These are phyloP conservation scores for Trachurus trachurus DNA, from an alignment of 2,797 vertebrate genomes.

Conservation along the genomic window DNA sequence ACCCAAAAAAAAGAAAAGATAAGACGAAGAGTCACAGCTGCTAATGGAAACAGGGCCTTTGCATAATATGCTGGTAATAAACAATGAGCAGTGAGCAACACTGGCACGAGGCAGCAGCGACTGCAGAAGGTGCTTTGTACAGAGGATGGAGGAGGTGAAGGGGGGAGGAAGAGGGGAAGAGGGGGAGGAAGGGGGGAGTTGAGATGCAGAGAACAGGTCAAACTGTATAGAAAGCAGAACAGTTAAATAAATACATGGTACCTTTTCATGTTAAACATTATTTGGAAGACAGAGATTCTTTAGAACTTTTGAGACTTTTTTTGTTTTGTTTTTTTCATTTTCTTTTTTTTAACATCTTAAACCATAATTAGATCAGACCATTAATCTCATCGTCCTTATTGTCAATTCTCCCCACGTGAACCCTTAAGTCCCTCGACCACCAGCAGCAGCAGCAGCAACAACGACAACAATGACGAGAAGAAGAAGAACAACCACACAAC, in stretches of 20 bases:
- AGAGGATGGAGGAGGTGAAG: slow-evolving; percentile 28
- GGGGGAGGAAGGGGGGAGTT: not conserved
- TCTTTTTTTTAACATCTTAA: slow-evolving; percentile 80
- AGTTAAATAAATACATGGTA: slow-evolving; percentile 81
- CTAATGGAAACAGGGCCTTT: slow-evolving; percentile 57
- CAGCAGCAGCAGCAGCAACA: not conserved
- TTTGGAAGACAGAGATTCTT: slow-evolving; percentile 92
- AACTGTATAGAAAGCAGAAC: slow-evolving; percentile 86
- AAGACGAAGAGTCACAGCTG: slow-evolving; percentile 25
- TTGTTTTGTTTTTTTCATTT: slow-evolving; percentile 22
- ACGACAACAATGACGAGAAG: slow-evolving; percentile 18
- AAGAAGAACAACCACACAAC: slow-evolving; percentile 14
- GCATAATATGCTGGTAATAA: slow-evolving; percentile 71
- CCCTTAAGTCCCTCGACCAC: slow-evolving; percentile 43
- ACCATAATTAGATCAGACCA: slow-evolving; percentile 80
- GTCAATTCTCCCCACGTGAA: slow-evolving; percentile 73
- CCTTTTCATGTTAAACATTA: slow-evolving; percentile 83
- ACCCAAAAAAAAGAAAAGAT: slow-evolving; percentile 1
- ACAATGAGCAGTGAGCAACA: slow-evolving; percentile 51
- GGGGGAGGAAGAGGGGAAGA: slow-evolving; percentile 19
- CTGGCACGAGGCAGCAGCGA: slow-evolving; percentile 33
- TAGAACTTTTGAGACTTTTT: slow-evolving; percentile 85
- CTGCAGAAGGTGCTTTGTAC: slow-evolving; percentile 47
- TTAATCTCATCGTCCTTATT: slow-evolving; percentile 88
- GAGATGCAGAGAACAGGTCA: slow-evolving; percentile 56